Percentiles rank a stretch among this genome's conserved stretches.
Conservation (phyloP, 2,888 invertebrate genomes). For the Caenorhabditis uteleia region DNA sequence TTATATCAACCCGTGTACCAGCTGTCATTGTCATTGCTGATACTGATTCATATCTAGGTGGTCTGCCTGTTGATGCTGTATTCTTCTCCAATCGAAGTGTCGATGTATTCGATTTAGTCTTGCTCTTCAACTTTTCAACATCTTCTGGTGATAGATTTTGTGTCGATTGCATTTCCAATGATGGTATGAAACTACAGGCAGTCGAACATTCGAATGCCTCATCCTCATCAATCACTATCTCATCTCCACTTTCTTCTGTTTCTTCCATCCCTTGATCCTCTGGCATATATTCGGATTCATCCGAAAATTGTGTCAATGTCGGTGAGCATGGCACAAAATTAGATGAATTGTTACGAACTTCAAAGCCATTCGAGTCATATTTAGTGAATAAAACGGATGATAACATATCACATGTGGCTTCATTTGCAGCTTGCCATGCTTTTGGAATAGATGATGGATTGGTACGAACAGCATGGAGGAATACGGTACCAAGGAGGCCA, state of each 20-base stretch:
- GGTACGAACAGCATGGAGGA: constrained; percentile 28
- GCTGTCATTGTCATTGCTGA: constrained; percentile 26
- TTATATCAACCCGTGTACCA: constrained; percentile 12
- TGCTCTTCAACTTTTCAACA: neutral
- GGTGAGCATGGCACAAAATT: constrained; percentile 19
- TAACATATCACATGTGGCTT: constrained; percentile 3
- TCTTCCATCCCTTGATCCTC: neutral
- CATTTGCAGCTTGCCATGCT: constrained; percentile 8
- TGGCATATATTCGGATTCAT: constrained; percentile 12
- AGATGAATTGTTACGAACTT: constrained; percentile 8
- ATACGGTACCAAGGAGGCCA: constrained; percentile 19
- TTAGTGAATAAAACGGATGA: constrained; percentile 18
- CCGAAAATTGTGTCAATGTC: constrained; percentile 23
- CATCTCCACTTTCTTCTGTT: neutral
- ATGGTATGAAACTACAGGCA: constrained; percentile 22
- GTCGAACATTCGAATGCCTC: constrained; percentile 15
- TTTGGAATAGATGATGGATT: constrained; percentile 16
- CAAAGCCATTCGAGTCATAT: constrained; percentile 22
- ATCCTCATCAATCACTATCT: neutral
- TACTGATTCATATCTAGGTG: constrained; percentile 27
- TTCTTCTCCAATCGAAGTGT: constrained; percentile 14
- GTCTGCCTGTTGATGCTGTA: constrained; percentile 5
- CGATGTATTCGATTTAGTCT: neutral
- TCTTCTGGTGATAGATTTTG: constrained; percentile 16
- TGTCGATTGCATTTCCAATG: constrained; percentile 26